A percentile compares a stretch with the other conserved stretches of the same genome.
phyloP scores from a whole-genome alignment of 2,888 invertebrate species.

The Poecilobothrus nobilitatus region DNA sequence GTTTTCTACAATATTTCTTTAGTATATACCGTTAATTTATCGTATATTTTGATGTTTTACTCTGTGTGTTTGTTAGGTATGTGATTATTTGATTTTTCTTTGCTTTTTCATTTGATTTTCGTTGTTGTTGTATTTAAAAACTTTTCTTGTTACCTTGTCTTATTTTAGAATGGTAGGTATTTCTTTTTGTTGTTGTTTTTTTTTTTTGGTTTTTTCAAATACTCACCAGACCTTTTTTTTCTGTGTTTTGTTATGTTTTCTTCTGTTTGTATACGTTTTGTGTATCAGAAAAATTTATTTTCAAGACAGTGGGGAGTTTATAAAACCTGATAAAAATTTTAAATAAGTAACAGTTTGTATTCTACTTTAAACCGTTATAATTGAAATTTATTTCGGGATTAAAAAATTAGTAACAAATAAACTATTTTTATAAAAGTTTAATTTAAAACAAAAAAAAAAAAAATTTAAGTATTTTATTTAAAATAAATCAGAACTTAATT shows the following conservation, averaged over 20 bases:
- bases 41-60: too few relatives aligned
- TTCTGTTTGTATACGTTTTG: neutral
- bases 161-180: neutral
- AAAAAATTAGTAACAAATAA: neutral
- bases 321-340: conserved; percentile 16
- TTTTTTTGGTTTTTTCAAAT: neutral
- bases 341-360: conserved; percentile 15
- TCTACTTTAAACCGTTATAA: neutral
- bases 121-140: neutral
- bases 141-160: too few relatives aligned
- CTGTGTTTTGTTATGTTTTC: neutral
- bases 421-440: neutral
- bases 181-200: too few relatives aligned
- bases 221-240: neutral
- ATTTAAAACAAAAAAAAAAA: neutral
- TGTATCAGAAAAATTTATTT: neutral
- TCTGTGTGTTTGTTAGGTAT: too few relatives aligned
- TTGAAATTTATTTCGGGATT: neutral
- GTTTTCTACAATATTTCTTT: too few relatives aligned
- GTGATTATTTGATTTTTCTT: neutral
- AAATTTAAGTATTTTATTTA: too few relatives aligned
- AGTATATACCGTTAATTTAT: too few relatives aligned
- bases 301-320: conserved; percentile 21
- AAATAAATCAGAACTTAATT: too few relatives aligned
- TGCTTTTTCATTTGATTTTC: neutral